Conservation (phyloP, 2,888 invertebrate genomes). For the Nemotelus pantherinus region DNA sequence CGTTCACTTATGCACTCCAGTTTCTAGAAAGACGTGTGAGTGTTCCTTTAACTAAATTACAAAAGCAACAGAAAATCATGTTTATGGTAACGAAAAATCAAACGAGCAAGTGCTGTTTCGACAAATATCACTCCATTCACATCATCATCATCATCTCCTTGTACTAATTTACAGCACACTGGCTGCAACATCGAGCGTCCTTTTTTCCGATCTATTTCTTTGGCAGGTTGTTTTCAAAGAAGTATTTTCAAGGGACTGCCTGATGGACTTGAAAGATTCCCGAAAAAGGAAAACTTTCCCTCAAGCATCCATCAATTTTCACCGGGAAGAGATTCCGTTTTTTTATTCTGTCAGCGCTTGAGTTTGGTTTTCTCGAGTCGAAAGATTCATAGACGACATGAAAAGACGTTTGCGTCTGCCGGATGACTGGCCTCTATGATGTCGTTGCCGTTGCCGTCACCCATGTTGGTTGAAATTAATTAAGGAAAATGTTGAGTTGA, state of each 20-base stretch:
- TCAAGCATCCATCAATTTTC: not conserved
- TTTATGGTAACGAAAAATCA: not conserved
- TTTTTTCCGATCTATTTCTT: not conserved
- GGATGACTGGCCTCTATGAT: too few species aligned
- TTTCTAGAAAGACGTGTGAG: slow-evolving; percentile 19
- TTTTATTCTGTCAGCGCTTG: not conserved
- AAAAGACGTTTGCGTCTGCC: not conserved
- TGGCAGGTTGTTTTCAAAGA: slow-evolving; percentile 16
- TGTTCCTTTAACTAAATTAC: not conserved
- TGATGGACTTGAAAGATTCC: not conserved
- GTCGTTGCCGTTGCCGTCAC: not conserved
- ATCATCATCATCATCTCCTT: too few species aligned
- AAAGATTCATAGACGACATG: not conserved
- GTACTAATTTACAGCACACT: too few species aligned
- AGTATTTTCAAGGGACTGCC: too few species aligned
- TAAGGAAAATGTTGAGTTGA: slow-evolving; percentile 25
- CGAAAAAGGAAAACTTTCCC: not conserved
- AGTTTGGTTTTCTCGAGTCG: too few species aligned
- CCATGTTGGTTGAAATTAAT: slow-evolving; percentile 20
- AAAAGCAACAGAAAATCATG: not conserved
- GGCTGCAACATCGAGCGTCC: not conserved
- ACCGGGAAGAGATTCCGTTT: not conserved
- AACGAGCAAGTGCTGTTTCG: slow-evolving; percentile 19
- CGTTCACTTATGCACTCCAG: not conserved
- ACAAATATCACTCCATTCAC: not conserved